Evolutionary conservation across 2,113 vertebrate genomes (phyloP).

Genomic region (Spilogale gracilis): DNA sequence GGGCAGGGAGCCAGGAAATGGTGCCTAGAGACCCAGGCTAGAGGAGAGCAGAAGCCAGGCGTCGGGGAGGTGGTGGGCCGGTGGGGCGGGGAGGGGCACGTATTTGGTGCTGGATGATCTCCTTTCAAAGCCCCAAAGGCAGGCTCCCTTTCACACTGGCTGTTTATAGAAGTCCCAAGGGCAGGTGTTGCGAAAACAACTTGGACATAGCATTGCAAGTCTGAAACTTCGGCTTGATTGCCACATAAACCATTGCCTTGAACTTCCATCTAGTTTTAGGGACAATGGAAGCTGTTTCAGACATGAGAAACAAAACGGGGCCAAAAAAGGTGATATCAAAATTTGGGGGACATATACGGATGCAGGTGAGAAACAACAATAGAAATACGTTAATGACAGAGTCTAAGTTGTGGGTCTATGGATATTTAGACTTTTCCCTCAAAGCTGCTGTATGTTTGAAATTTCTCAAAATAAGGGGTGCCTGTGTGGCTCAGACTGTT

Average conservation of each 20-base stretch:
- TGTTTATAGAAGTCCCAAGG: background rate
- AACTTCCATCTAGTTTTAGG: slow-evolving; percentile 1
- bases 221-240: background rate
- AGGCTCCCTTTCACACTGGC: background rate
- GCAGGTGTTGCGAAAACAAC: background rate
- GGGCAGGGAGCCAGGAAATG: background rate
- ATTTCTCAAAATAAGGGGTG: background rate
- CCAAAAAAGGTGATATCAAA: background rate
- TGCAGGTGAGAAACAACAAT: no score
- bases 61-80: rapidly evolving
- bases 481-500: background rate
- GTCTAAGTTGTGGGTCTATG: background rate
- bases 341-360: no score
- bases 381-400: background rate
- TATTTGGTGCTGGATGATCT: background rate
- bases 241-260: background rate
- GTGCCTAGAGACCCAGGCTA: background rate
- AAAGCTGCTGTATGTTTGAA: background rate
- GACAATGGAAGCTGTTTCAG: background rate
- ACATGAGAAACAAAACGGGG: background rate
- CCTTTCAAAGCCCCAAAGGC: background rate
- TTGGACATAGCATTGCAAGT: background rate
- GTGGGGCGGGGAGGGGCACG: no score
- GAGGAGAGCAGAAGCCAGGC: background rate
- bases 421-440: background rate